Conservation (phyloP, 2,888 invertebrate genomes). For the Zygogramma bicolorata region DNA sequence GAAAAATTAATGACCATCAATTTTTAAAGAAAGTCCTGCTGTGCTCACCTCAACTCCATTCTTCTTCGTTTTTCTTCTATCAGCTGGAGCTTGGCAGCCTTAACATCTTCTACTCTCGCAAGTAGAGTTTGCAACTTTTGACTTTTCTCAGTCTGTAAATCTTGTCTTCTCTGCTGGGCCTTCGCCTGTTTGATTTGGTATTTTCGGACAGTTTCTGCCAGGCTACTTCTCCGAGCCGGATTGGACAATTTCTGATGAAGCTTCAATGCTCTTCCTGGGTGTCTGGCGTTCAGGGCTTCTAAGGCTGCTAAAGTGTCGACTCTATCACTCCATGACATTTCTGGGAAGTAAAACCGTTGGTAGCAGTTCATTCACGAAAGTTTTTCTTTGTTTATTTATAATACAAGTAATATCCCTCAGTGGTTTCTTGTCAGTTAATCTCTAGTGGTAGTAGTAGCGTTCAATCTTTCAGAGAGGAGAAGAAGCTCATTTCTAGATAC, state of each 20-base stretch:
- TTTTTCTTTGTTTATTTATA: too few species aligned
- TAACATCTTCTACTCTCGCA: slow-evolving; percentile 87
- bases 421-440: too few species aligned
- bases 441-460: too few species aligned
- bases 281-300: slow-evolving; percentile 84
- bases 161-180: slow-evolving; percentile 88
- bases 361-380: too few species aligned
- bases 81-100: slow-evolving; percentile 86
- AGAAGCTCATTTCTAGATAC: too few species aligned
- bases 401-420: too few species aligned
- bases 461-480: too few species aligned
- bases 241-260: slow-evolving; percentile 94
- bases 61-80: slow-evolving; percentile 83
- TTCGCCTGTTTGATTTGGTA: slow-evolving; percentile 93
- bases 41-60: slow-evolving; percentile 73
- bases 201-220: slow-evolving; percentile 82
- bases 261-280: slow-evolving; percentile 92
- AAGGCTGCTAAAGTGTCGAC: slow-evolving; percentile 84
- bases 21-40: not conserved
- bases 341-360: slow-evolving; percentile 52
- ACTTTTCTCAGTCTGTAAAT: slow-evolving; percentile 85
- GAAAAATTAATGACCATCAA: not conserved
- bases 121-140: slow-evolving; percentile 87
- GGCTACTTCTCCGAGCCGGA: slow-evolving; percentile 86
- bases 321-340: slow-evolving; percentile 88